Evolutionary conservation across 2,797 vertebrate species (phyloP).

Genomic region (Falco columbarius): DNA sequence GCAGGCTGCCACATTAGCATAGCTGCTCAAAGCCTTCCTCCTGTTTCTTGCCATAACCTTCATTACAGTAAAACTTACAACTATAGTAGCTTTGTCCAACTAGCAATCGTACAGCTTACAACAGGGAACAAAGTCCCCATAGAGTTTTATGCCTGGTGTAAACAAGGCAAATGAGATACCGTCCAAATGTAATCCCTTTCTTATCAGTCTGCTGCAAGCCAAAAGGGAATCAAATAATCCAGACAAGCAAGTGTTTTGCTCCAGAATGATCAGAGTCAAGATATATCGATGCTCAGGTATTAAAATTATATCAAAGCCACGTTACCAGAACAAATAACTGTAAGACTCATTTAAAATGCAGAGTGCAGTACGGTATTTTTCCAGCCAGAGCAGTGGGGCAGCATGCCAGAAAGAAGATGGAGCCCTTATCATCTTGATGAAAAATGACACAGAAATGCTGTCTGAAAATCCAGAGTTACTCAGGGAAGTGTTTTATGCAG

Average conservation of each 20-base stretch:
- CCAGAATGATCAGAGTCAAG: constrained; percentile 7
- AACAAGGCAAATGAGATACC: constrained; percentile 22
- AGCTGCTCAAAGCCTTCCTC: constrained; percentile 9
- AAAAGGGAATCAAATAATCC: constrained; percentile 14
- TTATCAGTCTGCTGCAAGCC: neutral
- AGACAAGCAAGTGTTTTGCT: constrained; percentile 19
- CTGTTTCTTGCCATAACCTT: neutral
- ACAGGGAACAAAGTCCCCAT: neutral
- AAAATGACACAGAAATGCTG: neutral
- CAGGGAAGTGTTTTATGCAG: neutral
- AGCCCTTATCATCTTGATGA: neutral
- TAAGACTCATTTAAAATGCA: constrained; percentile 29
- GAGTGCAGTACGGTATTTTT: neutral
- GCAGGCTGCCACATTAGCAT: neutral
- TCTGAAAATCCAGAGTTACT: constrained; percentile 20
- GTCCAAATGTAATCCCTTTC: constrained; percentile 9
- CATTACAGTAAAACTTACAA: neutral
- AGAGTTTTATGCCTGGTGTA: constrained; percentile 26
- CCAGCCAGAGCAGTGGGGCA: constrained; percentile 20
- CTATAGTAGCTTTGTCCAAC: neutral
- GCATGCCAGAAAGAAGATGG: constrained; percentile 15
- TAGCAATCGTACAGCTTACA: neutral
- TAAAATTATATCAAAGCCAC: constrained; percentile 47
- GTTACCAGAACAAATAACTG: constrained; percentile 36
- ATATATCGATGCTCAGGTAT: constrained; percentile 26